Conservation (phyloP, 2,888 invertebrate species). For the Priocnemis perturbator region DNA sequence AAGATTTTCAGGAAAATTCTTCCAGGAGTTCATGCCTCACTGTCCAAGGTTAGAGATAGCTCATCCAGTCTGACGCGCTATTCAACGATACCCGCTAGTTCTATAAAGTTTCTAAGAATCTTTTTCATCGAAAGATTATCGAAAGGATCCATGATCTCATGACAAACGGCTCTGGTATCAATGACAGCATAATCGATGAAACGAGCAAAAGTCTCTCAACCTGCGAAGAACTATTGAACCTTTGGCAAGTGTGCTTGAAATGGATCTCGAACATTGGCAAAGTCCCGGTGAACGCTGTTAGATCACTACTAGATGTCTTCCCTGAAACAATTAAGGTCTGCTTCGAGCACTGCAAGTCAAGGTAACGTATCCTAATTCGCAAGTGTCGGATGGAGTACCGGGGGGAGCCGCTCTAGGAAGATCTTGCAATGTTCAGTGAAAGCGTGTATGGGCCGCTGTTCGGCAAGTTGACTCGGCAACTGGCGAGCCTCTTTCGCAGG, state of each 20-base stretch:
- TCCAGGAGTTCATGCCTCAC: constrained; percentile 32
- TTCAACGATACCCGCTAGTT: too few species aligned
- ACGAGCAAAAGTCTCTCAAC: constrained; percentile 43
- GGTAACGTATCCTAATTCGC: constrained; percentile 51
- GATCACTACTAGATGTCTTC: constrained; percentile 53
- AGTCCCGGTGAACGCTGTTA: constrained; percentile 42
- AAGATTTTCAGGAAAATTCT: constrained; percentile 49
- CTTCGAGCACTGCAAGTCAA: constrained; percentile 64
- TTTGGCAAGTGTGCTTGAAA: constrained; percentile 63
- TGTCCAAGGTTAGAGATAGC: constrained; percentile 53
- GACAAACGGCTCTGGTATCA: background rate
- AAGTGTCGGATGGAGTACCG: background rate
- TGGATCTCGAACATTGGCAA: constrained; percentile 50
- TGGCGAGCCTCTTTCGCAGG: constrained; percentile 62
- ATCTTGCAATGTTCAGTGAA: constrained; percentile 52
- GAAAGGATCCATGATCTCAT: constrained; percentile 30
- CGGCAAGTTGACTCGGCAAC: constrained; percentile 43
- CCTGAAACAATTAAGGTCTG: constrained; percentile 53
- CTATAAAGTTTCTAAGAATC: background rate
- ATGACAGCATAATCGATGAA: constrained; percentile 22
- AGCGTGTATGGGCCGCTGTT: constrained; percentile 55
- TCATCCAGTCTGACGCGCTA: background rate
- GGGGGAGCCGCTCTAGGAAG: background rate
- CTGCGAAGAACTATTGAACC: constrained; percentile 54
- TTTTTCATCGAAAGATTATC: constrained; percentile 38